Base-by-base conservation (phyloP, 1,140 invertebrate genomes). In the Dreissena polymorpha region DNA sequence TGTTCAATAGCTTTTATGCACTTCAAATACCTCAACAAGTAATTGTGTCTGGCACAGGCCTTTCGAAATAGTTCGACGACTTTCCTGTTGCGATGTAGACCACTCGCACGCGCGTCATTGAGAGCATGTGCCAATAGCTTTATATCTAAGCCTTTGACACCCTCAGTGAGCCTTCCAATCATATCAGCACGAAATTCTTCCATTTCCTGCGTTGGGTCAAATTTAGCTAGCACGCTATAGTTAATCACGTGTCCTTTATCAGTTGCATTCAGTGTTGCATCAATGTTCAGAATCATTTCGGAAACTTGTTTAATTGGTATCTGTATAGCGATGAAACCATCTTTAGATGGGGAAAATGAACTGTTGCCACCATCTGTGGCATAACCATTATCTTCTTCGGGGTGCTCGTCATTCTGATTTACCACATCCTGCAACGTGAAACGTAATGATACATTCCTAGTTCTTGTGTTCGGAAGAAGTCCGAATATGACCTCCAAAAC, bases 1-100 rank as follows among this genome's bases (percentile, higher is more conserved):
- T 78, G 39, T 21, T 27, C 21, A 69, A 78, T 77, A 18, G 21
- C 23, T 67, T 67, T 64, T 29, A 77, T 13, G 18, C 49, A 29
- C 16, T 77, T 50, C 7, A 67, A 10, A n/a, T 65, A 67, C 14
- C 51, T 29, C 12, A 65, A 12, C 0, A 77, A 16, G 7, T 21
- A 39, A 16, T 14, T 39, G 18, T 23, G 49, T 16, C 65, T 27
- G 12, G n/a, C 50, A 12, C 16, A 8, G 27, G 74, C 74, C 10
- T 39, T 49, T 13, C 29, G n/a, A 21, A 50, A 77, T 39, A 21
- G 29, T 0, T 13, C 29, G 12, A n/a, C 50, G 29, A 68, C 65
- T 16, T 60, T 29, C 0, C 39, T 39, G 39, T 39, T 8, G n/a
- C n/a, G n/a, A n/a, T n/a, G n/a, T n/a, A n/a, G n/a, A n/a, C n/a